Conservation (phyloP, 1,140 invertebrate genomes). For the Zaprionus capensis region DNA sequence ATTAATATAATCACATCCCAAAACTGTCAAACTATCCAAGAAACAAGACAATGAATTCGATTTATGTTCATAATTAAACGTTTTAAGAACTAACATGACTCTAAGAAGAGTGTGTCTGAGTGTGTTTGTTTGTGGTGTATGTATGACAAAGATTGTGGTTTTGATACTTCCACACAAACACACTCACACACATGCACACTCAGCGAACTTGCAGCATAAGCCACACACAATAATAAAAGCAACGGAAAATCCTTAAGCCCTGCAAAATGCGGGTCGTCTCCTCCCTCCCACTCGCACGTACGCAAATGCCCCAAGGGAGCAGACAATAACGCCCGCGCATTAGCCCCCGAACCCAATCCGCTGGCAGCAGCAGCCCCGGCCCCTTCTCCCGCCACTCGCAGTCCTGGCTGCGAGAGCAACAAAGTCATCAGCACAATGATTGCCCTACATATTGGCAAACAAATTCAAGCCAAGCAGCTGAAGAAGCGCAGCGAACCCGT, state of each 20-base stretch:
- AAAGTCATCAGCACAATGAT: conserved; percentile 82
- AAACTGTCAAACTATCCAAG: not conserved
- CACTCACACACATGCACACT: conserved; percentile 27
- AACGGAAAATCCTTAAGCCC: conserved; percentile 46
- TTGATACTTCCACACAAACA: conserved; percentile 27
- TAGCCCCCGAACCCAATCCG: conserved; percentile 42
- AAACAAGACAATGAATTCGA: conserved; percentile 11
- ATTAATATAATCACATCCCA: not conserved
- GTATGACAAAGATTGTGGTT: conserved; percentile 2
- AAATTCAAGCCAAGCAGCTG: conserved; percentile 38
- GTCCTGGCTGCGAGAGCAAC: conserved; percentile 46
- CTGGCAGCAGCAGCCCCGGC: not conserved
- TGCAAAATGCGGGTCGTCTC: conserved; percentile 3
- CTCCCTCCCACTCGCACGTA: conserved; percentile 18
- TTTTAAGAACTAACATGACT: conserved; percentile 51
- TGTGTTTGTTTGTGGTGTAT: not conserved
- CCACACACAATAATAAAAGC: conserved; percentile 61
- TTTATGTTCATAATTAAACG: conserved; percentile 57
- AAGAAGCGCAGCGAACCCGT: conserved; percentile 46
- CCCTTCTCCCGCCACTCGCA: not conserved
- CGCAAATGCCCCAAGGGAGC: conserved; percentile 20
- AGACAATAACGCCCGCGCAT: conserved; percentile 49
- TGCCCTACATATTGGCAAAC: conserved; percentile 71
- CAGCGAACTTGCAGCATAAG: conserved; percentile 47
- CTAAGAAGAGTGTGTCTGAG: conserved; percentile 33